A percentile compares a stretch with the other conserved stretches of the same genome.
These are phyloP conservation scores for Drosophila neotestacea DNA, from an alignment of 2,888 invertebrate genomes.

Conservation along the genomic window DNA sequence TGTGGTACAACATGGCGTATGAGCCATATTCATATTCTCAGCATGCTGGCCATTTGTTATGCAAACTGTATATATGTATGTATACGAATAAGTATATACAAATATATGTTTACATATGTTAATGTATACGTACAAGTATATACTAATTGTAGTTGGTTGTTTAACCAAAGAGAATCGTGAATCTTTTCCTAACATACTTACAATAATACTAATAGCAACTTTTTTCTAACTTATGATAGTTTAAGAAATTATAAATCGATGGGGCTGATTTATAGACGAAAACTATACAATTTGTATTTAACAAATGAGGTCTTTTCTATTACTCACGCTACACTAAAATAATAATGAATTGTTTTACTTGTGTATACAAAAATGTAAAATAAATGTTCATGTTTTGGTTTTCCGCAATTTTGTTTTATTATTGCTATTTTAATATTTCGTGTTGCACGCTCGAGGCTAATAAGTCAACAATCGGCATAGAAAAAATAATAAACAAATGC, in stretches of 20 bases:
- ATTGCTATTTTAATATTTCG: conserved; percentile 25
- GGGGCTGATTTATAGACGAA: too few relatives aligned
- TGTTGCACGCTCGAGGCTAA: conserved; percentile 36
- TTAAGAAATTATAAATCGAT: background rate
- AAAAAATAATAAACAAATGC: conserved; percentile 32
- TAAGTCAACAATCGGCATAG: conserved; percentile 33
- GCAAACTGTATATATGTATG: conserved; percentile 4
- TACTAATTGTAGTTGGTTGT: too few relatives aligned
- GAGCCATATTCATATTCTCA: conserved; percentile 18
- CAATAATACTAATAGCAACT: too few relatives aligned
- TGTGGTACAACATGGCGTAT: conserved; percentile 36
- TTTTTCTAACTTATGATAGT: too few relatives aligned
- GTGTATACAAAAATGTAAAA: background rate
- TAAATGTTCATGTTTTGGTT: conserved; percentile 10
- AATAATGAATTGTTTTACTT: conserved; percentile 4
- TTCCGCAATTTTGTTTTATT: conserved; percentile 22
- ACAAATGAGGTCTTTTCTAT: background rate
- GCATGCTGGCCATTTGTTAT: conserved; percentile 20
- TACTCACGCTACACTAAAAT: background rate
- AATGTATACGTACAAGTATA: too few relatives aligned
- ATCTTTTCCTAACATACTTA: background rate
- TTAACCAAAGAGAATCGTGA: too few relatives aligned
- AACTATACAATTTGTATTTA: background rate
- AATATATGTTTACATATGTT: too few relatives aligned
- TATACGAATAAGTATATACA: background rate